Percentiles rank a stretch among this genome's conserved stretches.
phyloP scores from a whole-genome alignment of 92 coral and sea anemone genomes.

The Phymanthus crucifer region DNA sequence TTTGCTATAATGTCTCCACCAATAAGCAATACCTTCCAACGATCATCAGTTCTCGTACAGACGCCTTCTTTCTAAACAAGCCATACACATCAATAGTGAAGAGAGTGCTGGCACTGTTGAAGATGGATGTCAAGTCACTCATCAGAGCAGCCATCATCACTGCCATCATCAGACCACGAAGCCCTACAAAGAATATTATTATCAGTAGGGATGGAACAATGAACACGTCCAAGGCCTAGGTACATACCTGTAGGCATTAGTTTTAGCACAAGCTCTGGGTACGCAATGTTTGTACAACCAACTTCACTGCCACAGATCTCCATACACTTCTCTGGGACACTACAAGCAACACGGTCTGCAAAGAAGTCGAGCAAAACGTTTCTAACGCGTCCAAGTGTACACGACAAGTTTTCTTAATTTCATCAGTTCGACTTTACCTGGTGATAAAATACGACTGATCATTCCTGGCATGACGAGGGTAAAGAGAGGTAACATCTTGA shows the following conservation, averaged over 20 bases:
- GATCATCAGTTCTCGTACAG: slow-evolving; percentile 67
- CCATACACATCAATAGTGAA: slow-evolving; percentile 75
- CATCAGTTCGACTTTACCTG: slow-evolving; percentile 24
- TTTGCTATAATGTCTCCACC: no score
- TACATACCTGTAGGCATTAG: slow-evolving; percentile 81
- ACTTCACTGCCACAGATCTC: slow-evolving; percentile 87
- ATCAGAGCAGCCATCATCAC: slow-evolving; percentile 86
- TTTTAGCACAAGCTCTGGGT: slow-evolving; percentile 89
- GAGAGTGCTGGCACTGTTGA: slow-evolving; percentile 78
- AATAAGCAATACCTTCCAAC: slow-evolving; percentile 54
- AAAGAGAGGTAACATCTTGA: slow-evolving; percentile 66
- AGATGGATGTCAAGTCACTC: slow-evolving; percentile 79
- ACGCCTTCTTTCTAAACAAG: slow-evolving; percentile 55
- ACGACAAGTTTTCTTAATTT: neutral
- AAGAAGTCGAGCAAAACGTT: no score
- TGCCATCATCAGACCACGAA: slow-evolving; percentile 80
- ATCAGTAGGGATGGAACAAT: neutral
- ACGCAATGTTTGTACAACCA: slow-evolving; percentile 90
- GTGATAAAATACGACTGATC: slow-evolving; percentile 67
- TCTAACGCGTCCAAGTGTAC: no score
- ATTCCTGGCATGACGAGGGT: slow-evolving; percentile 68
- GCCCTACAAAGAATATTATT: slow-evolving; percentile 21
- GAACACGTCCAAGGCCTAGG: neutral
- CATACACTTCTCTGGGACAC: slow-evolving; percentile 81
- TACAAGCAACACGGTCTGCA: slow-evolving; percentile 90